A percentile compares a stretch with the other conserved stretches of the same genome.
Evolutionary conservation across 2,888 invertebrate species (phyloP).

Genomic region (Camponotus fellah): DNA sequence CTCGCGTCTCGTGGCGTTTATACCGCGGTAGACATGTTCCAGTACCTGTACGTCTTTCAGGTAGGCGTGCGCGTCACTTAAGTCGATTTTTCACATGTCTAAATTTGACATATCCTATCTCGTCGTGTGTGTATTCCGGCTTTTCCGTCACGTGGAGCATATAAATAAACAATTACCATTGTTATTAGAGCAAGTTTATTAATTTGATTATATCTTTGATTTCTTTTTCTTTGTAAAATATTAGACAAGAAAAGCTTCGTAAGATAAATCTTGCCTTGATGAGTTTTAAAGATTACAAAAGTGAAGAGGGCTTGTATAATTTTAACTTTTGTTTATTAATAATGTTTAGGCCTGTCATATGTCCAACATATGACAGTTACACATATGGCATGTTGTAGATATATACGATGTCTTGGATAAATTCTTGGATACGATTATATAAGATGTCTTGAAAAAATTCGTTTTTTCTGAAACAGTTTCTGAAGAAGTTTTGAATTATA

Average conservation of each 20-base stretch:
- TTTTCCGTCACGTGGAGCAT: slow-evolving; percentile 36
- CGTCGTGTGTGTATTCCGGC: neutral
- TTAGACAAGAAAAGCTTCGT: neutral
- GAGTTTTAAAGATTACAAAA: neutral
- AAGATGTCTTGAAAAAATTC: neutral
- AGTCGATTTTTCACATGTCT: slow-evolving; percentile 9
- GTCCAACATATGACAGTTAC: neutral
- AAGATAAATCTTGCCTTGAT: neutral
- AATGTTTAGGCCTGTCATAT: neutral
- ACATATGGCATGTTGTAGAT: neutral
- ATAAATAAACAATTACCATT: slow-evolving; percentile 28
- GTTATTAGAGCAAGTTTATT: neutral
- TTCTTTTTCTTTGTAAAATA: neutral
- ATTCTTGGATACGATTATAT: too few species aligned
- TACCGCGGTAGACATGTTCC: slow-evolving; percentile 77
- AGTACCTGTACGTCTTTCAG: slow-evolving; percentile 81
- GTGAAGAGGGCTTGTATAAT: neutral
- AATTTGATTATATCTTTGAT: neutral
- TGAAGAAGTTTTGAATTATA: neutral
- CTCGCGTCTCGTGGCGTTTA: slow-evolving; percentile 68
- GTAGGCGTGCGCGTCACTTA: slow-evolving; percentile 69
- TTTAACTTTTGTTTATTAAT: neutral
- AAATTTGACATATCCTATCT: slow-evolving; percentile 27
- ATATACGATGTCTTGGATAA: neutral
- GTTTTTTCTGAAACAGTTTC: neutral